Base-by-base conservation (phyloP, 2,797 vertebrate species). In the Argyrosomus regius region DNA sequence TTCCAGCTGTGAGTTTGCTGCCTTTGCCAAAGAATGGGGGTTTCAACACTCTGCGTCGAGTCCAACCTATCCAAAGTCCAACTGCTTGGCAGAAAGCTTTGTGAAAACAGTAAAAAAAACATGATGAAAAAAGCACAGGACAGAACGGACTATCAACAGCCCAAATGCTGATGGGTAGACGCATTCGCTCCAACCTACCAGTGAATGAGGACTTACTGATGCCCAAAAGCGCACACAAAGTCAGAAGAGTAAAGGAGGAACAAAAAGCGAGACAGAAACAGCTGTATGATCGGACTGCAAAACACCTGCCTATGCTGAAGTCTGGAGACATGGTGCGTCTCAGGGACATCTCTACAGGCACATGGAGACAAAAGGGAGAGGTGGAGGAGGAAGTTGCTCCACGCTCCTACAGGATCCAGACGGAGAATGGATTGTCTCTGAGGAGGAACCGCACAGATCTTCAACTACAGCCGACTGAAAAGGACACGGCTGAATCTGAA, bases 21-120 rank as follows among this genome's bases (percentile, higher is more conserved):
- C 28, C 13, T 58, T 58, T 58, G 56, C 56, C 56, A 58, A 58
- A 58, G 56, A 58, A 58, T 35, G 54, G 26, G 54, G 11, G 11
- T 57, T 57, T 17, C 22, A 31, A 16, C 54, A 57, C 13, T 11
- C 24, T 12, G 16, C 26, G 0, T 57, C 13, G 52, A 53, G 52
- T 53, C 52, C 52, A 24, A 24, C 52, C 16, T 48, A 48, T 18
- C 14, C 46, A 48, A 57, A 31, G 5, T 57, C 54, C 12, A 57
- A 57, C 14, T 13, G 54, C 14, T 57, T 57, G 54, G 54, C 54
- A 16, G 54, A 57, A 7, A 57, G 54, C 54, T 57, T 24, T 57
- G 54, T 57, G 26, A 57, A 57, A 12, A 57, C 26, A 22, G 54
- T 57, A n/a, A n/a, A 28, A 57, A 57, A 17, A 31, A 31, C 54